phyloP scores from a whole-genome alignment of 1,140 invertebrate genomes.

The Hycleus cichorii region DNA sequence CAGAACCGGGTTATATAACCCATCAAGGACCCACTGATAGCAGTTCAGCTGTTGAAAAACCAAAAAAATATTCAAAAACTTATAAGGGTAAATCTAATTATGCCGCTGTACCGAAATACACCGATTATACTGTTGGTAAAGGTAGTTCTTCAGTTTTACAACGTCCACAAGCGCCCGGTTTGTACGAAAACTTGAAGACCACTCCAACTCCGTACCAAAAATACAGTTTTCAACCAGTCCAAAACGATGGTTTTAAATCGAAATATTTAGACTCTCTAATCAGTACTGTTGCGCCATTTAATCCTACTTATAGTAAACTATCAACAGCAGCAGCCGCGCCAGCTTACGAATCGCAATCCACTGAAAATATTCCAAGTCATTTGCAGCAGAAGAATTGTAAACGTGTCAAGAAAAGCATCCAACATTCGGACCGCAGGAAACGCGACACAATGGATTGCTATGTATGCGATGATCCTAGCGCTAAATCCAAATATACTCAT shows the following conservation, averaged over 20 bases:
- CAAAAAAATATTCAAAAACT: not conserved
- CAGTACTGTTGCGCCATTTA: constrained; percentile 23
- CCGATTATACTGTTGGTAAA: constrained; percentile 28
- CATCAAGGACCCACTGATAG: not conserved
- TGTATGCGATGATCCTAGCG: constrained; percentile 44
- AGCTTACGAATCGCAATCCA: constrained; percentile 13
- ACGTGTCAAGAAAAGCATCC: constrained; percentile 26
- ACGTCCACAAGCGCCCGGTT: constrained; percentile 23
- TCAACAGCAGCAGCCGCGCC: constrained; percentile 1
- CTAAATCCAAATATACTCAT: constrained; percentile 43
- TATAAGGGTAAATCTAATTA: not conserved
- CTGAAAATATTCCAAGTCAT: constrained; percentile 23
- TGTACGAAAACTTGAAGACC: constrained; percentile 8
- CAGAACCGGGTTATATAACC: not conserved
- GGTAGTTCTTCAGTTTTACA: constrained; percentile 26
- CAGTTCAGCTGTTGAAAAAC: not conserved
- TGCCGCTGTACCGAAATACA: constrained; percentile 4
- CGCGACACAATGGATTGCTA: constrained; percentile 44
- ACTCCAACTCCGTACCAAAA: constrained; percentile 32
- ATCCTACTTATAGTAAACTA: constrained; percentile 20
- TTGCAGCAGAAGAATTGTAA: constrained; percentile 27
- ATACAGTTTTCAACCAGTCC: constrained; percentile 33
- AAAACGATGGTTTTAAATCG: constrained; percentile 10
- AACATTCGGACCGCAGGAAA: constrained; percentile 7
- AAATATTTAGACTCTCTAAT: constrained; percentile 21